Evolutionary conservation across 1,140 invertebrate genomes (phyloP).

Genomic region (Sipha flava): DNA sequence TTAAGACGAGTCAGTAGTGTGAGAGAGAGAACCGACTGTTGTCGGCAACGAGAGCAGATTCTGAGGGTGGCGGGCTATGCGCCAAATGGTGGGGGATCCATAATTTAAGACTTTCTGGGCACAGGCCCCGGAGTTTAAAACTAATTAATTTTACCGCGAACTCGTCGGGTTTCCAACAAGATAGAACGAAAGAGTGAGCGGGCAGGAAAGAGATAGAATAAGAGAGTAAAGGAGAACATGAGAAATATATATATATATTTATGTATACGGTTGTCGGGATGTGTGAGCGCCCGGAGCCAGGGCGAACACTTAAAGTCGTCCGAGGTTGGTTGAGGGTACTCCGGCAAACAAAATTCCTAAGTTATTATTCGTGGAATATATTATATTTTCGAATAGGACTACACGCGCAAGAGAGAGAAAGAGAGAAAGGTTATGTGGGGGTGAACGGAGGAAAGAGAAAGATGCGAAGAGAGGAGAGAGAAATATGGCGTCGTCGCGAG

Average conservation of each 20-base stretch:
- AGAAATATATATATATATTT: background rate
- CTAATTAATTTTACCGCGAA: constrained; percentile 33
- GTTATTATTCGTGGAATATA: constrained; percentile 28
- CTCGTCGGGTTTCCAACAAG: constrained; percentile 23
- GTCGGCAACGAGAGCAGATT: background rate
- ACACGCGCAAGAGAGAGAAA: background rate
- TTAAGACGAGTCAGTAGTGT: constrained; percentile 22
- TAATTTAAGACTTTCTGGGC: constrained; percentile 32
- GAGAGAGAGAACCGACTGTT: background rate
- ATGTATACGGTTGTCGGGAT: background rate
- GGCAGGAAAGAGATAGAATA: background rate
- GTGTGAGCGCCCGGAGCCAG: background rate
- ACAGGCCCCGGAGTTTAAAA: constrained; percentile 24
- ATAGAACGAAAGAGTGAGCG: background rate
- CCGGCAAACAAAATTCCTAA: constrained; percentile 5
- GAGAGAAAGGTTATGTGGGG: background rate
- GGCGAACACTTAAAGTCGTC: constrained; percentile 27
- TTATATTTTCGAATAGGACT: constrained; percentile 12
- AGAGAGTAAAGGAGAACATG: background rate
- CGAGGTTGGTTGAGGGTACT: constrained; percentile 20
- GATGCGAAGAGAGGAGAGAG: background rate
- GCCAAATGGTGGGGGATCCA: no score
- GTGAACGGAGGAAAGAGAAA: background rate
- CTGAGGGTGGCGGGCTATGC: background rate
- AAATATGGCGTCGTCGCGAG: background rate